phyloP scores from a whole-genome alignment of 2,113 vertebrate species.

The Recurvirostra avosetta region DNA sequence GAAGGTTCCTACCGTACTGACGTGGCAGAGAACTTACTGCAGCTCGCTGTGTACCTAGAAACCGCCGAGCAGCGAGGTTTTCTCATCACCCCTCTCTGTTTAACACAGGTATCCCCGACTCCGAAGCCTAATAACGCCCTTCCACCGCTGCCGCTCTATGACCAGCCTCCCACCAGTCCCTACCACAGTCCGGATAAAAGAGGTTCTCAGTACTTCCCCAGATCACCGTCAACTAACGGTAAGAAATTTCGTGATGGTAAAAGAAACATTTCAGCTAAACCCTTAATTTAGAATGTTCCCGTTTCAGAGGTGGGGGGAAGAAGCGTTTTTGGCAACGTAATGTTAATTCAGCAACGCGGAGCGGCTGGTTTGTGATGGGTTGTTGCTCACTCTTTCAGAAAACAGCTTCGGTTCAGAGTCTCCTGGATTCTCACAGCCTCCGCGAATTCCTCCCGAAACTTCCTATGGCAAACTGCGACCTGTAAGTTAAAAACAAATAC shows the following conservation, averaged over 20 bases:
- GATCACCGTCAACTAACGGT: conserved; percentile 88
- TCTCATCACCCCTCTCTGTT: not conserved
- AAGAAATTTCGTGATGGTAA: not conserved
- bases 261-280: not conserved
- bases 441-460: conserved; percentile 80
- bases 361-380: not conserved
- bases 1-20: not conserved
- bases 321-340: not conserved
- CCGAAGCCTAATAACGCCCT: conserved; percentile 81
- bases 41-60: accelerated
- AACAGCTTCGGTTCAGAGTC: conserved; percentile 83
- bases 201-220: conserved; percentile 83
- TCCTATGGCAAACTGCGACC: conserved; percentile 91
- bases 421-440: conserved; percentile 83
- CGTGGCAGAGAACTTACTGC: not conserved
- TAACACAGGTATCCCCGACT: conserved; percentile 74
- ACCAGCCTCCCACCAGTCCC: conserved; percentile 90
- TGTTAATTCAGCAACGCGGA: not conserved
- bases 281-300: not conserved
- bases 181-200: conserved; percentile 88
- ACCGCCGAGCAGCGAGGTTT: accelerated
- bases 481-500: conserved; percentile 72
- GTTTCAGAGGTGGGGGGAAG: accelerated
- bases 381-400: conserved; percentile 72
- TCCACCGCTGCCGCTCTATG: conserved; percentile 88